Evolutionary conservation across 1,140 invertebrate genomes (phyloP).

Genomic region (silkworm (Bombyx mori)): ASM3026992v2 NC_085133.1:8909501-8910000

Average conservation of each 20-base stretch:
- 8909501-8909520: conserved; percentile 80
- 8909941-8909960: conserved; percentile 80
- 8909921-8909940: conserved; percentile 74
- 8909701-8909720: conserved; percentile 78
- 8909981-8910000: conserved; percentile 73
- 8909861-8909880: conserved; percentile 62
- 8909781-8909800: conserved; percentile 82
- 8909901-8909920: conserved; percentile 80
- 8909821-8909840: conserved; percentile 81
- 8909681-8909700: conserved; percentile 84
- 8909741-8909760: conserved; percentile 80
- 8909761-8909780: conserved; percentile 80
- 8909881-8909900: conserved; percentile 82
- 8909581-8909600: conserved; percentile 82
- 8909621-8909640: conserved; percentile 83
- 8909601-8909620: conserved; percentile 84
- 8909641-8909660: conserved; percentile 76
- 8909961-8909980: conserved; percentile 84
- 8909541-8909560: conserved; percentile 76
- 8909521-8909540: conserved; percentile 85
- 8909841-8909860: conserved; percentile 71
- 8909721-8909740: conserved; percentile 78
- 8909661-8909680: conserved; percentile 79
- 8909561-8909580: conserved; percentile 80
- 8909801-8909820: conserved; percentile 82